Conservation (phyloP, 2,113 vertebrate genomes). For the Bubalus kerabau region DNA sequence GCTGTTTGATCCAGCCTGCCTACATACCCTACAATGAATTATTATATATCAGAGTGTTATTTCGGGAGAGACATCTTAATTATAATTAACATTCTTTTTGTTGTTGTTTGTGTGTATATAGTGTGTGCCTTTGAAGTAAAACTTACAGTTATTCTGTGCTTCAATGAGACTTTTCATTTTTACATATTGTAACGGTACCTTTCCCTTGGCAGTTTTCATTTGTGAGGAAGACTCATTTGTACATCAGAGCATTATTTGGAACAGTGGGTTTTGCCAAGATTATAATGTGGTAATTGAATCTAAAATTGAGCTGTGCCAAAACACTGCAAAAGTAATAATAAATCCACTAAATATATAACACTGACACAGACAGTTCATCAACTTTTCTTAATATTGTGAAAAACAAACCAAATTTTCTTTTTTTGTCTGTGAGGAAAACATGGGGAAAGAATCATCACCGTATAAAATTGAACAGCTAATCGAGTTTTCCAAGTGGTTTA, state of each 20-base stretch:
- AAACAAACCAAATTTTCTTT: conserved; percentile 23
- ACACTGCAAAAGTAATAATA: conserved; percentile 61
- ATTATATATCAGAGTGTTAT: conserved; percentile 39
- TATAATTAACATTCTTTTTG: conserved; percentile 8
- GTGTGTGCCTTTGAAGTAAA: conserved; percentile 29
- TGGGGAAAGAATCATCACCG: neutral
- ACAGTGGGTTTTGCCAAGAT: conserved; percentile 60
- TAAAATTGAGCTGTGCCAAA: conserved; percentile 57
- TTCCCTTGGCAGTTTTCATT: conserved; percentile 67
- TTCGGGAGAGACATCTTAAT: conserved; percentile 49
- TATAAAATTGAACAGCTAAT: conserved; percentile 21
- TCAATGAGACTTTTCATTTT: conserved; percentile 45
- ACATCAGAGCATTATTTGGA: conserved; percentile 65
- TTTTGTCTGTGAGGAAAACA: neutral
- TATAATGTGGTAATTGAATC: conserved; percentile 65
- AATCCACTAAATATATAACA: conserved; percentile 40
- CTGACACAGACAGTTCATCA: neutral
- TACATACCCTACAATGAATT: neutral
- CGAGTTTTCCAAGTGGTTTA: conserved; percentile 52
- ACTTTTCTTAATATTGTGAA: conserved; percentile 37
- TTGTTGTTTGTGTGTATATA: conserved; percentile 25
- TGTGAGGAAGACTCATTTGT: conserved; percentile 64
- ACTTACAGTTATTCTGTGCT: conserved; percentile 32
- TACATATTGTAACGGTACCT: conserved; percentile 51
- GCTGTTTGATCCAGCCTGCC: neutral